These are phyloP conservation scores for Sinodicranocentrus sp. DNA, from an alignment of 2,888 invertebrate species.

Conservation along the genomic window DNA sequence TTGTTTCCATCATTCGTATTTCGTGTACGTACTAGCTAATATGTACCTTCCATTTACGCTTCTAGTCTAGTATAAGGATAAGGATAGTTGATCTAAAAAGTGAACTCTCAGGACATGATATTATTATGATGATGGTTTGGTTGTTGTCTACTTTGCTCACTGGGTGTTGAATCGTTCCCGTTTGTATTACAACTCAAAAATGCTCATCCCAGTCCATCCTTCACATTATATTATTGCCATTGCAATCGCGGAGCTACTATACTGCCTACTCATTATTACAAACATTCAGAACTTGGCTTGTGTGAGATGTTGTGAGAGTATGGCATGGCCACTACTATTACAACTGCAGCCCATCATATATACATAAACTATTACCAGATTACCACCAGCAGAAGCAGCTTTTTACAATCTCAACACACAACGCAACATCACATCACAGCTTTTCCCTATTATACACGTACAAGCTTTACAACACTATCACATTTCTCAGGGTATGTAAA, in stretches of 20 bases:
- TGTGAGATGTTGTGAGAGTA: background rate
- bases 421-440: background rate
- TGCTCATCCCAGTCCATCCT: constrained; percentile 21
- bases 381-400: constrained; percentile 53
- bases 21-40: too few species aligned
- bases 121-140: constrained; percentile 26
- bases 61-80: constrained; percentile 35
- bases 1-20: constrained; percentile 67
- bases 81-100: constrained; percentile 65
- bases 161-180: constrained; percentile 64
- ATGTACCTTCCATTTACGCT: constrained; percentile 40
- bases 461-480: constrained; percentile 13
- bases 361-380: constrained; percentile 46
- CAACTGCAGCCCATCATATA: constrained; percentile 22
- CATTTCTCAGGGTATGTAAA: constrained; percentile 37
- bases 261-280: background rate
- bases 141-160: constrained; percentile 19
- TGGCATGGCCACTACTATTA: background rate
- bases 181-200: constrained; percentile 42
- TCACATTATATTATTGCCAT: background rate
- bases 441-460: background rate
- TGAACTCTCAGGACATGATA: constrained; percentile 60
- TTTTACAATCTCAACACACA: constrained; percentile 40
- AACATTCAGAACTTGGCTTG: constrained; percentile 3
- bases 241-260: constrained; percentile 11